Conservation (phyloP, 1,140 invertebrate genomes). For the Drosophila funebris region DNA sequence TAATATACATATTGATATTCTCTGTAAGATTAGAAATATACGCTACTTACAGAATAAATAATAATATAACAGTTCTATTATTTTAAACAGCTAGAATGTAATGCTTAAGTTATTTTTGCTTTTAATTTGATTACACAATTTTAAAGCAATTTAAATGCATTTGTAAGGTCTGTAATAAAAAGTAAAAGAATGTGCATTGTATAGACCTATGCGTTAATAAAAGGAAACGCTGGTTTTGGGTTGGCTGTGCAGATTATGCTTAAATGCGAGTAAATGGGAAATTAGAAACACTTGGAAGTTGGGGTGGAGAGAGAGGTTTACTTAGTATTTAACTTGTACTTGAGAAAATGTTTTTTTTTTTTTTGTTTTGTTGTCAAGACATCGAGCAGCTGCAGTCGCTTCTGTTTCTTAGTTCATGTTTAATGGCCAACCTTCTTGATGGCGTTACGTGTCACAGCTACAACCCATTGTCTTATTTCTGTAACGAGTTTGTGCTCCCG, state of each 20-base stretch:
- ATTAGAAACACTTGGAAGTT: slow-evolving; percentile 42
- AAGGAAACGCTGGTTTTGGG: neutral
- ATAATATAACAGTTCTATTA: no score
- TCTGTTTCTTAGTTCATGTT: slow-evolving; percentile 27
- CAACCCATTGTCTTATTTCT: slow-evolving; percentile 34
- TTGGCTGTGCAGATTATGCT: slow-evolving; percentile 12
- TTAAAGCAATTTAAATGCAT: neutral
- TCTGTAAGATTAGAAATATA: no score
- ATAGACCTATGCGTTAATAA: neutral
- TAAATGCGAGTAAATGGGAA: slow-evolving; percentile 36
- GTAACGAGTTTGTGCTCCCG: neutral
- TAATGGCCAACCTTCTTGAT: slow-evolving; percentile 47
- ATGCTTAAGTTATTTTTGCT: no score
- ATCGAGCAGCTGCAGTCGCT: slow-evolving; percentile 25
- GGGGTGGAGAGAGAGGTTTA: neutral
- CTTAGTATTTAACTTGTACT: slow-evolving; percentile 29
- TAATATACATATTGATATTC: no score
- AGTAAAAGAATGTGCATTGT: neutral
- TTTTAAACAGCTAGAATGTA: no score
- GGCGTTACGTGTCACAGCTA: slow-evolving; percentile 49
- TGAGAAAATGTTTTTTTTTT: neutral
- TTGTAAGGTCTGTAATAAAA: neutral
- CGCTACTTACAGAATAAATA: no score
- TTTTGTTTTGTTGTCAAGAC: neutral
- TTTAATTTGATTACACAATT: no score